phyloP scores from a whole-genome alignment of 2,888 invertebrate species.

The Sipha maydis region DNA sequence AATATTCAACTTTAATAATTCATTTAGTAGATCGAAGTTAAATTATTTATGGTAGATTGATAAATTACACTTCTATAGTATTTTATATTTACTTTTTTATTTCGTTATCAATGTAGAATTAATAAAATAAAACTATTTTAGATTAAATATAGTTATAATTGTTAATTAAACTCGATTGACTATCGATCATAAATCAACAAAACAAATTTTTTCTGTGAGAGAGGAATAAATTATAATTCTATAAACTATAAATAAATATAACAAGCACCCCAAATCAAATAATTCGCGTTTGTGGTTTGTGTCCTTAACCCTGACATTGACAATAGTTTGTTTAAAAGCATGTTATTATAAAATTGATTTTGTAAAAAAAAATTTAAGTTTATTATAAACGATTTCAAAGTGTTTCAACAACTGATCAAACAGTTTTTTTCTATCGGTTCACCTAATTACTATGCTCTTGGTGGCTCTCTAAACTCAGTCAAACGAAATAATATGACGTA shows the following conservation, averaged over 20 bases:
- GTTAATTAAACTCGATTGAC: background rate
- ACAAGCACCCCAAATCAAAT: background rate
- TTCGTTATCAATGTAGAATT: background rate
- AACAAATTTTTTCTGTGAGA: background rate
- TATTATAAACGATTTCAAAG: conserved; percentile 48
- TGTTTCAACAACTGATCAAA: conserved; percentile 46
- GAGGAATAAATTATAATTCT: no score
- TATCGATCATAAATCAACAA: background rate
- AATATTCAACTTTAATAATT: background rate
- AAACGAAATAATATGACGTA: conserved; percentile 13
- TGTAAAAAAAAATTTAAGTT: conserved; percentile 12
- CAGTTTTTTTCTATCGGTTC: conserved; percentile 40
- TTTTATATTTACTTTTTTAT: background rate
- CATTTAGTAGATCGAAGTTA: no score
- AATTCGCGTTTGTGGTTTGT: background rate
- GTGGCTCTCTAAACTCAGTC: conserved; percentile 19
- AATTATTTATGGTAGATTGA: no score
- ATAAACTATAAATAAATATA: background rate
- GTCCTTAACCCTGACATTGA: conserved; percentile 17
- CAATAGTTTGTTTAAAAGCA: background rate
- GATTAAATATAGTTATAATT: background rate
- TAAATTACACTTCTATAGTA: no score
- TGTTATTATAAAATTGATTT: conserved; percentile 15
- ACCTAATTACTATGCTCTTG: conserved; percentile 26
- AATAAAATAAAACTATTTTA: background rate